phyloP scores from a whole-genome alignment of 1,140 invertebrate genomes.

The Pentalonia nigronervosa region DNA sequence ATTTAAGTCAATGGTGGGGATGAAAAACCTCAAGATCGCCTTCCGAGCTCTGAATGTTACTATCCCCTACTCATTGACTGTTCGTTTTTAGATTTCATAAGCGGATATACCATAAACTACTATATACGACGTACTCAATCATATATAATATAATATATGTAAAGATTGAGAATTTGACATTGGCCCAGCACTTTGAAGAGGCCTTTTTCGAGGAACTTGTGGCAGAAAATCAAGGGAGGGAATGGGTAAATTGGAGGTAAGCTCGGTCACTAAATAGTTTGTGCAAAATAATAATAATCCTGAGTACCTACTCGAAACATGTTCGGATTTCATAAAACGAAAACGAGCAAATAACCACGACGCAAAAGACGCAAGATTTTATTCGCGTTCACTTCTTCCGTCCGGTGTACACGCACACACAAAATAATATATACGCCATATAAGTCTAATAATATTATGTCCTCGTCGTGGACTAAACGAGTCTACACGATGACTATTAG shows the following conservation, averaged over 20 bases:
- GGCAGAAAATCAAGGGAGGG: neutral
- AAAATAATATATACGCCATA: too few relatives aligned
- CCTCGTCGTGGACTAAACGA: too few relatives aligned
- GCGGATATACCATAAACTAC: too few relatives aligned
- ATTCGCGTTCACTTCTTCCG: neutral
- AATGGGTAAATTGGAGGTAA: neutral
- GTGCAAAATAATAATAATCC: neutral
- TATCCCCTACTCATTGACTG: neutral
- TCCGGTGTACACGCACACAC: too few relatives aligned
- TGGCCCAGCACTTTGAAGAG: neutral
- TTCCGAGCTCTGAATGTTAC: neutral
- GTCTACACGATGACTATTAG: neutral
- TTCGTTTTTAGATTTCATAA: neutral
- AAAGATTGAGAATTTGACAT: neutral
- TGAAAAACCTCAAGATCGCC: neutral
- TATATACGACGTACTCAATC: neutral
- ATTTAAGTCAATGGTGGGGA: neutral
- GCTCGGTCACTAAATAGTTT: neutral
- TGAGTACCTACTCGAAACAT: neutral
- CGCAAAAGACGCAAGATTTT: too few relatives aligned
- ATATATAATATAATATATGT: neutral
- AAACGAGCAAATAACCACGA: neutral
- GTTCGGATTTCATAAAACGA: neutral
- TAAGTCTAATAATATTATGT: too few relatives aligned
- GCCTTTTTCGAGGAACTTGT: neutral